These are phyloP conservation scores for Microcebus tavaratra DNA, from an alignment of 2,113 vertebrate genomes.

Conservation along the genomic window DNA sequence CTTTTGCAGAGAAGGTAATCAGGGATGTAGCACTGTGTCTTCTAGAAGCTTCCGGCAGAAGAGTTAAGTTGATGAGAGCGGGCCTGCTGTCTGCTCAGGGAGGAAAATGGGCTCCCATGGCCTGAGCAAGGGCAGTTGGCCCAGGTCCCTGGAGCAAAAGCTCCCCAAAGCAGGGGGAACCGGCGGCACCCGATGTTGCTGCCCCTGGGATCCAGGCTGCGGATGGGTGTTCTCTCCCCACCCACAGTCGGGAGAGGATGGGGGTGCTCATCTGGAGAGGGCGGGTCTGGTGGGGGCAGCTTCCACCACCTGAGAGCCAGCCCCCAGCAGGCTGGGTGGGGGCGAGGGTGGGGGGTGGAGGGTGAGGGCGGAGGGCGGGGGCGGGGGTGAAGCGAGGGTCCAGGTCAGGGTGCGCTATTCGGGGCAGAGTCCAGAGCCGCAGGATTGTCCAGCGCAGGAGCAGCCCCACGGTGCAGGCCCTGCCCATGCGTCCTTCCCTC, in stretches of 20 bases:
- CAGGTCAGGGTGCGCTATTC: neutral
- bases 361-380: no score
- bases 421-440: neutral
- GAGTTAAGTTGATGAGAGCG: accelerated
- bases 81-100: neutral
- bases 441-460: no score
- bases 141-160: neutral
- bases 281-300: neutral
- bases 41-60: neutral
- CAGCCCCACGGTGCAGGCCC: neutral
- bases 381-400: no score
- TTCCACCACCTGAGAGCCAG: neutral
- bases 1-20: neutral
- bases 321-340: neutral
- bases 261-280: accelerated
- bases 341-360: neutral
- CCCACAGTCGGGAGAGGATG: neutral
- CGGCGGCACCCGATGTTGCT: no score
- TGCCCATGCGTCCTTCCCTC: no score
- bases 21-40: neutral
- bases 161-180: no score
- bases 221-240: no score
- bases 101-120: neutral
- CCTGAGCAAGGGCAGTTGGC: accelerated
- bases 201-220: neutral